These are phyloP conservation scores for Pseudopipra pipra DNA, from an alignment of 2,113 vertebrate genomes.

Conservation along the genomic window DNA sequence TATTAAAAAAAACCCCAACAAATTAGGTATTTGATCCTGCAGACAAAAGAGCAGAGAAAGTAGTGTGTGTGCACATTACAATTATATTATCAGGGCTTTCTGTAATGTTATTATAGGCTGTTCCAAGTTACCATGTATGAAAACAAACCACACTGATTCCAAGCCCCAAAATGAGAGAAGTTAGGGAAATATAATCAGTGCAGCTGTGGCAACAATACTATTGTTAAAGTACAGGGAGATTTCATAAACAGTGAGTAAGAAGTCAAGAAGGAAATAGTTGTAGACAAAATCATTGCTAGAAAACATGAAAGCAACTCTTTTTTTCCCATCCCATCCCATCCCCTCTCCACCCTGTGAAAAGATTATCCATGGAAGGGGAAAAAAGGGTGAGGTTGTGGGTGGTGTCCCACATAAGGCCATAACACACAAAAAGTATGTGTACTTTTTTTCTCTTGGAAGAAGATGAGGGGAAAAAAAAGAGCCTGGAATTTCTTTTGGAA, in stretches of 20 bases:
- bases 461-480: slow-evolving; percentile 28
- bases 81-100: slow-evolving; percentile 62
- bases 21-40: background rate
- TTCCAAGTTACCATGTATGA: slow-evolving; percentile 66
- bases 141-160: slow-evolving; percentile 72
- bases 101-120: slow-evolving; percentile 62
- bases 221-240: slow-evolving; percentile 55
- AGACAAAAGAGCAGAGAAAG: slow-evolving; percentile 27
- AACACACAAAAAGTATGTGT: slow-evolving; percentile 35
- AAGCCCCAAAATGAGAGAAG: slow-evolving; percentile 52
- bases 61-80: background rate
- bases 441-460: slow-evolving; percentile 49
- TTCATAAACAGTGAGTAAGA: slow-evolving; percentile 69
- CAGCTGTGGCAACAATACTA: slow-evolving; percentile 71
- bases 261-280: slow-evolving; percentile 56
- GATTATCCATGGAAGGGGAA: slow-evolving; percentile 52
- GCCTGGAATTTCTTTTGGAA: slow-evolving; percentile 56
- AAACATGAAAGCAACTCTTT: slow-evolving; percentile 58
- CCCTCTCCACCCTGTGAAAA: slow-evolving; percentile 55
- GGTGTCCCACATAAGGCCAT: slow-evolving; percentile 53
- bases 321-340: slow-evolving; percentile 32
- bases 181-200: slow-evolving; percentile 52
- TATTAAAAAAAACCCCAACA: background rate
- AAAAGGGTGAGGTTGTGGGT: slow-evolving; percentile 64
- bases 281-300: slow-evolving; percentile 52